These are phyloP conservation scores for Cyclina sinensis DNA, from an alignment of 1,140 invertebrate species.

Conservation along the genomic window DNA sequence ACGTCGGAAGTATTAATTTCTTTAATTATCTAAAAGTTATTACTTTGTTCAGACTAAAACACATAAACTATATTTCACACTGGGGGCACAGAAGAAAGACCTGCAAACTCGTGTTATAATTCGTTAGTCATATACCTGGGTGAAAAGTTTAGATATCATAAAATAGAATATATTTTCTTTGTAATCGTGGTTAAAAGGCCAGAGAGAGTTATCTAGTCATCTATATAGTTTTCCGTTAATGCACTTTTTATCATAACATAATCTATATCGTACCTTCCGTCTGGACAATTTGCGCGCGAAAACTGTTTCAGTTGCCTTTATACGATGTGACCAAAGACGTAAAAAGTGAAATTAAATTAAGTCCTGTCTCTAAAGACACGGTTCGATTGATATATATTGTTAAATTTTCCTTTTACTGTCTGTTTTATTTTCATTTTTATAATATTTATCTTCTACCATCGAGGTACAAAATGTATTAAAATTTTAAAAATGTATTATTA, in stretches of 20 bases:
- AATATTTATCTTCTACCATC: too few species aligned
- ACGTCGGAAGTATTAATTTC: background rate
- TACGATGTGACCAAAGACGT: too few species aligned
- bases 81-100: background rate
- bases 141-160: slow-evolving; percentile 28
- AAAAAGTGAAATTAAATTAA: too few species aligned
- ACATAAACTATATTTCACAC: slow-evolving; percentile 18
- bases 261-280: background rate
- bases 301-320: too few species aligned
- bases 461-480: too few species aligned
- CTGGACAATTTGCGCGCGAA: background rate
- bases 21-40: background rate
- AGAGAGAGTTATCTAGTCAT: background rate
- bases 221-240: slow-evolving; percentile 21
- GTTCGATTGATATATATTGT: too few species aligned
- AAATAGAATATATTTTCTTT: slow-evolving; percentile 5
- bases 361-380: too few species aligned
- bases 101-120: background rate
- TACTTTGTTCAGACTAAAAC: background rate
- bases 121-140: background rate
- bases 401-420: too few species aligned
- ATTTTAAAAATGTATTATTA: too few species aligned
- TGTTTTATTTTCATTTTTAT: too few species aligned
- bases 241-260: slow-evolving; percentile 19
- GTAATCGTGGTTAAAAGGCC: slow-evolving; percentile 1